Evolutionary conservation across 2,797 vertebrate species (phyloP).

Genomic region (Sebastolobus altivelis): DNA sequence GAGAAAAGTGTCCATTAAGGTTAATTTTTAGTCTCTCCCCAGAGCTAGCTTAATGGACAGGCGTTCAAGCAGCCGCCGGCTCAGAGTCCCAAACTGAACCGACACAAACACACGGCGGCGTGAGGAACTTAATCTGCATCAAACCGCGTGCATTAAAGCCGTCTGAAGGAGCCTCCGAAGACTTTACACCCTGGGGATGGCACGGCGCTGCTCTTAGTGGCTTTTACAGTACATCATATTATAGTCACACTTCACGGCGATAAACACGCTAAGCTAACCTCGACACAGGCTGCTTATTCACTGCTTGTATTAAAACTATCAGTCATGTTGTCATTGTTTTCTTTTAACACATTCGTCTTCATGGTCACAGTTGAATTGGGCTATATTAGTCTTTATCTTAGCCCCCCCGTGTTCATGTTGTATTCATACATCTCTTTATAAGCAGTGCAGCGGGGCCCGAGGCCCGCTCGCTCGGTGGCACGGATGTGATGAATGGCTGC

Average conservation of each 20-base stretch:
- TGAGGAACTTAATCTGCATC: conserved; percentile 48
- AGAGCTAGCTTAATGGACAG: conserved; percentile 63
- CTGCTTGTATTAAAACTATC: conserved; percentile 65
- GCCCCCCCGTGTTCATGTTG: conserved; percentile 45
- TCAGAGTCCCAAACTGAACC: conserved; percentile 32
- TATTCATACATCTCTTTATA: conserved; percentile 72
- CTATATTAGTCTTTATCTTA: conserved; percentile 63
- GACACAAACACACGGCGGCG: conserved; percentile 15
- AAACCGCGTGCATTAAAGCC: conserved; percentile 29
- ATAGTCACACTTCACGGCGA: conserved; percentile 48
- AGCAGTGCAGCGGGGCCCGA: conserved; percentile 48
- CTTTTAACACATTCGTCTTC: conserved; percentile 58
- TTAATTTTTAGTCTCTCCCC: conserved; percentile 63
- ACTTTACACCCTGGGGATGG: conserved; percentile 19
- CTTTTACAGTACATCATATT: conserved; percentile 29
- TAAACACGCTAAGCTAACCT: conserved; percentile 43
- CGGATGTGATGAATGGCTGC: conserved; percentile 74
- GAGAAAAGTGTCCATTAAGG: conserved; percentile 65
- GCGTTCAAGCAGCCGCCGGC: conserved; percentile 32
- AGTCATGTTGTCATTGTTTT: conserved; percentile 59
- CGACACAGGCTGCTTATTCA: conserved; percentile 45
- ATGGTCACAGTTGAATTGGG: conserved; percentile 55
- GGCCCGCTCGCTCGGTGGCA: conserved; percentile 57
- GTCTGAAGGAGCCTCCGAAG: conserved; percentile 22
- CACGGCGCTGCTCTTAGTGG: neutral